Base-by-base conservation (phyloP, 2,797 vertebrate genomes). In the Sebastes minor region DNA sequence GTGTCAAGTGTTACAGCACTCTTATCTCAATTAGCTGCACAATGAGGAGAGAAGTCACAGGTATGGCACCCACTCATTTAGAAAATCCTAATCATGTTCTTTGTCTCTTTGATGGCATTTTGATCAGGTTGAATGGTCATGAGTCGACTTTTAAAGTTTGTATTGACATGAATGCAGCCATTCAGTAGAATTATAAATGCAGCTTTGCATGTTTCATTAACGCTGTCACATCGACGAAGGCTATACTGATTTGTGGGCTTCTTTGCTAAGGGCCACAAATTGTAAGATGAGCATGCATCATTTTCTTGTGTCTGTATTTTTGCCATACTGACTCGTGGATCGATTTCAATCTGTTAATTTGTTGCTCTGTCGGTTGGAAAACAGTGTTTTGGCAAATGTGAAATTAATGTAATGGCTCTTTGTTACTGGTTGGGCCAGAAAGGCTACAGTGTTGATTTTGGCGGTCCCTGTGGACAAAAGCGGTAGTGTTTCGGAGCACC, bases 1-100 rank as follows among this genome's bases (percentile, higher is more conserved):
- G 64, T 77, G 74, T 90, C 75, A 72, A 88, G 86, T 89, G 82
- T 76, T 71, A 33, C 3, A 2, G 32, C 56, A 20, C 65, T 86
- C 74, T 86, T 59, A 56, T 76, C 76, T 83, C 77, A 84, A 52
- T 85, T 59, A 83, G 74, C 59, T 11, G 59, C 1, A 11, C 18
- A 32, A 57, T 83, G 57, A 81, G 83, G 73, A 35, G 70, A 87
- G 60, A 71, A 72, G 38, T 46, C 42, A 63, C 25, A 60, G 65
- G 46, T 53, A 81, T 65, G 32, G 42, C 59, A 22, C 35, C 38
- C 60, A 46, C 61, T 82, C 74, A 30, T 67, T 79, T 28, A 30
- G 38, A 76, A 62, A 62, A 55, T 79, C 66, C 53, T 42, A 68
- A 74, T 80, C 70, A 27, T 14, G 5, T 4, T 75, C 56, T 74